Base-by-base conservation (phyloP, 2,113 vertebrate species). In the Hypanus sabinus region DNA sequence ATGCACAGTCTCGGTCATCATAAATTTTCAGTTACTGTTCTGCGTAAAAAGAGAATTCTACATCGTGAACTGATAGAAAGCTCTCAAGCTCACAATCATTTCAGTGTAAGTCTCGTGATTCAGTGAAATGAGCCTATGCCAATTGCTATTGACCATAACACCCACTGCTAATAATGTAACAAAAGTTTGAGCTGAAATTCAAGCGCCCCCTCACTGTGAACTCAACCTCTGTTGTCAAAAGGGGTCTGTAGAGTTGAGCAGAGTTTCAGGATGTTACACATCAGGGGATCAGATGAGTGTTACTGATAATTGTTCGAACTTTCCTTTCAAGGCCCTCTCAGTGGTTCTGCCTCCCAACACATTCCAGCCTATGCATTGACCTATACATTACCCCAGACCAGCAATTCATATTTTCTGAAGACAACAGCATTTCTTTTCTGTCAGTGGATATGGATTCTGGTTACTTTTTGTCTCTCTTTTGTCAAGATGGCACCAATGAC, bases 221-320 rank as follows among this genome's bases (percentile, higher is more conserved):
- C 85, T 68, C 30, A 90, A 62, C 85, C 60, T 90, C 60, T 68
- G 85, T 88, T 62, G 46, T 46, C 20, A 65, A 88, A 88, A 88
- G 57, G 85, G 85, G 60, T 33, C 85, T 88, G 85, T 90, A 65
- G n/a, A 60, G 30, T 88, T 6, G 27, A 90, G n/a, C 60, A 62
- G 55, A 90, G 60, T 90, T 62, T 65, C 85, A 90, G 85, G 85
- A 90, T 90, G 85, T 90, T 65, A 90, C 85, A 90, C 85, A 90
- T 90, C 85, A 90, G 85, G 85, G 85, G 85, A 90, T 90, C 85
- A 90, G 57, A 90, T 65, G 60, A 65, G 57, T n/a, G 65, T 30
- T n/a, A 65, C 60, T 90, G 60, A 90, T 90, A 90, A 90, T 90
- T 90, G 60, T n/a, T 68, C 62, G 65, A 90, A 60, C 30, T 65